Base-by-base conservation (phyloP, 1,140 invertebrate species). In the Drosophila lowei region DNA sequence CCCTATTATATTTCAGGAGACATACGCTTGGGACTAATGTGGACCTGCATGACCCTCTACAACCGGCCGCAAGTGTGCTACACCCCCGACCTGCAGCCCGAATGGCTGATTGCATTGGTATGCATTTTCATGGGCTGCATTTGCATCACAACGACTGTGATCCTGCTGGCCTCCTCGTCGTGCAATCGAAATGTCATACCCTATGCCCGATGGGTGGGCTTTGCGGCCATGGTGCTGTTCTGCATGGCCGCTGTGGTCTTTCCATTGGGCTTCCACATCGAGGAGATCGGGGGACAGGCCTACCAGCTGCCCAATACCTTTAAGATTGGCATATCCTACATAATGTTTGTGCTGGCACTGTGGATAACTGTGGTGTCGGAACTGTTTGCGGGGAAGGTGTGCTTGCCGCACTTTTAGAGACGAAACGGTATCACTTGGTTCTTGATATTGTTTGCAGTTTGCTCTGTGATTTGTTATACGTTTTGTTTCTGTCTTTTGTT, bases 291-390 rank as follows among this genome's bases (percentile, higher is more conserved):
- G 53, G 98, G 98, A 2, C 97, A 98, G 91, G 96, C 97, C 1
- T 99, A 98, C 91, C 98, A 99, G 84, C 92, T 99, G 30, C 98
- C 98, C 2, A 98, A 97, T 92, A 98, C 97, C 70, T 97, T 98
- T 91, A 97, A 98, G 94, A 97, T 99, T 78, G 97, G 97, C 79
- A 96, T 98, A 62, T 98, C 97, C 1, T 99, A 99, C 90, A 99
- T 98, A 74, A 93, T 98, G 77, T 99, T 99, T 93, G 97, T 98
- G 28, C 92, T 99, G 43, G 97, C 97, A 30, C 91, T 99, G 3
- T 99, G 98, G 98, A 97, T 98, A 49, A 98, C 97, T 47, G 98
- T 99, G 4, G 96, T 99, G 75, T 98, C 97, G 8, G 98, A 99
- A 92, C 92, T 99, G 16, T 98, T 99, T 94, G 97, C 97, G 59